A percentile compares a stretch with the other conserved stretches of the same genome.
These are phyloP conservation scores for Anhinga rufa DNA, from an alignment of 2,113 vertebrate genomes.

Conservation along the genomic window DNA sequence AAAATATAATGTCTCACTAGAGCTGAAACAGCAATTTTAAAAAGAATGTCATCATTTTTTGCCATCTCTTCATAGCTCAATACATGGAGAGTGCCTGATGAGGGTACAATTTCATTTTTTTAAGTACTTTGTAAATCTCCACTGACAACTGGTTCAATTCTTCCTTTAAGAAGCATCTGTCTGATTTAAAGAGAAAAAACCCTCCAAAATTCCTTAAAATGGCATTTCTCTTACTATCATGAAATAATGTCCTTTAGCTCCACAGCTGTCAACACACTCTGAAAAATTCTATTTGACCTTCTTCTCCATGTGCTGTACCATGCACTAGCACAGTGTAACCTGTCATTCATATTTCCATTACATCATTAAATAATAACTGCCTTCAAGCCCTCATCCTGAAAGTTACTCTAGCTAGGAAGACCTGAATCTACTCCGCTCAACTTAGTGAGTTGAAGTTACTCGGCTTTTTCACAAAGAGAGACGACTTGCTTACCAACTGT, in stretches of 20 bases:
- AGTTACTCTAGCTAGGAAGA: not conserved
- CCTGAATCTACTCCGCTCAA: not conserved
- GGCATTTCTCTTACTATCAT: not conserved
- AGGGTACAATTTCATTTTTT: not conserved
- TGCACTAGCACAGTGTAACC: not conserved
- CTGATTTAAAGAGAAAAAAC: not conserved
- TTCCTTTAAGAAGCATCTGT: not conserved
- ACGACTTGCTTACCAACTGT: not conserved
- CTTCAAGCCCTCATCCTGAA: not conserved
- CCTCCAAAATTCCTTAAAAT: not conserved
- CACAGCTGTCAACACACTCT: not conserved
- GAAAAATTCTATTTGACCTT: not conserved
- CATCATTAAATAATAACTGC: not conserved
- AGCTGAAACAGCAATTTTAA: constrained; percentile 55
- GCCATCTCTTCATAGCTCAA: constrained; percentile 39
- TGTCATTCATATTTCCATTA: not conserved
- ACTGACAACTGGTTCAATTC: not conserved
- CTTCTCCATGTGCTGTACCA: not conserved
- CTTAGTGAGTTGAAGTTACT: not conserved
- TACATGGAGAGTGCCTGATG: not conserved
- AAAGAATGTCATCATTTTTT: constrained; percentile 36
- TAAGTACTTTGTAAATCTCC: constrained; percentile 26
- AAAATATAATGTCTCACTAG: constrained; percentile 52
- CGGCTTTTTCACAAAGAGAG: not conserved
- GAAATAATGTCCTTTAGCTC: not conserved